A percentile compares a stretch with the other conserved stretches of the same genome.
Evolutionary conservation across 2,113 vertebrate genomes (phyloP).

Genomic region (Sisor rabdophorus): DNA sequence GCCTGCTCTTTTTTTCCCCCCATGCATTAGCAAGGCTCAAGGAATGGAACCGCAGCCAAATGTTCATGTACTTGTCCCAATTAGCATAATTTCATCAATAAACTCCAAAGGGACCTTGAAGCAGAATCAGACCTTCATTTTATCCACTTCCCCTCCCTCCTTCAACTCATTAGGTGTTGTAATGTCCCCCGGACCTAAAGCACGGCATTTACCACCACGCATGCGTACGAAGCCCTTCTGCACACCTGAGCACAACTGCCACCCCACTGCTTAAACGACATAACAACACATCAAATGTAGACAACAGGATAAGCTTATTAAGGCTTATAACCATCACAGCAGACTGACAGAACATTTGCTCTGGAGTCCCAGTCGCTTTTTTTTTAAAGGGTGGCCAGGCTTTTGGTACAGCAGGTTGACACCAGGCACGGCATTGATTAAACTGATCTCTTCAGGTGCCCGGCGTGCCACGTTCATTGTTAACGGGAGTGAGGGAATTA

Average conservation of each 20-base stretch:
- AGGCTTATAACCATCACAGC: constrained; percentile 38
- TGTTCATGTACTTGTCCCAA: constrained; percentile 44
- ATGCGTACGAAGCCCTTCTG: not conserved
- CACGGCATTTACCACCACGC: constrained; percentile 29
- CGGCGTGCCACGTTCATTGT: constrained; percentile 52
- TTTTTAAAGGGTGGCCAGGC: constrained; percentile 26
- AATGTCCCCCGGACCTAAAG: constrained; percentile 19
- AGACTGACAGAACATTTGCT: constrained; percentile 22
- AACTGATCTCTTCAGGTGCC: constrained; percentile 45
- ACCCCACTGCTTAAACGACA: constrained; percentile 23
- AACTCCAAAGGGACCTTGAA: constrained; percentile 48
- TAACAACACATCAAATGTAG: constrained; percentile 40
- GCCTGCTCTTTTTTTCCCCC: not conserved
- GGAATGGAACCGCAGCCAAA: constrained; percentile 42
- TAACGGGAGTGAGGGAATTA: constrained; percentile 57
- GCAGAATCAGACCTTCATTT: constrained; percentile 27
- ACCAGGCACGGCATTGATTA: constrained; percentile 50
- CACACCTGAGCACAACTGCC: constrained; percentile 4
- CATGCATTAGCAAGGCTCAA: constrained; percentile 25
- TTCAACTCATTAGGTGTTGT: constrained; percentile 35
- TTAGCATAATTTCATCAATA: constrained; percentile 53
- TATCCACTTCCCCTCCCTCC: constrained; percentile 4
- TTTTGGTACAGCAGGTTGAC: constrained; percentile 39
- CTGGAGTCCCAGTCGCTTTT: constrained; percentile 16
- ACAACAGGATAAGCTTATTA: constrained; percentile 44